Evolutionary conservation across 2,797 vertebrate species (phyloP).

Genomic region (Fringilla coelebs): DNA sequence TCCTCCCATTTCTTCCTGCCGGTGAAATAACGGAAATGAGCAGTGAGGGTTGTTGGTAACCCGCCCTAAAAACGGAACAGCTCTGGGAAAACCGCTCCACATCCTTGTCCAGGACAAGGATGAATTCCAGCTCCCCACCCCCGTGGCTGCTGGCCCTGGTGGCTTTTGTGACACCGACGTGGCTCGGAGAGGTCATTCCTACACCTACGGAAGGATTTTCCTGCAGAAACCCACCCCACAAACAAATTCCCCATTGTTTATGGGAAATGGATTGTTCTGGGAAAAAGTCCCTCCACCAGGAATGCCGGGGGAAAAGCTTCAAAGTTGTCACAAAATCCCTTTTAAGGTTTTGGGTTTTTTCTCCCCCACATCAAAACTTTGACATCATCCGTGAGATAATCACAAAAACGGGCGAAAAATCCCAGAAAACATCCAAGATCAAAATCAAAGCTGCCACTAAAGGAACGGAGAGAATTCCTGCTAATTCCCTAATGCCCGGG

Average conservation of each 20-base stretch:
- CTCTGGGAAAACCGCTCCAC: background rate
- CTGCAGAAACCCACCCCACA: background rate
- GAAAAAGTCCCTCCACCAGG: background rate
- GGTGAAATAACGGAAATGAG: background rate
- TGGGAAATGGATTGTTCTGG: background rate
- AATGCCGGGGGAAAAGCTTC: background rate
- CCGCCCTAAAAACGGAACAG: background rate
- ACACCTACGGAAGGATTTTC: background rate
- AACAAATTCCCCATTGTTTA: background rate
- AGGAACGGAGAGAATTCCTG: background rate
- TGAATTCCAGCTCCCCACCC: background rate
- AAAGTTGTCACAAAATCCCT: background rate
- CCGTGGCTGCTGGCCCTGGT: too few species aligned
- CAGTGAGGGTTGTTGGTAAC: background rate
- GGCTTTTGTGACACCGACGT: background rate
- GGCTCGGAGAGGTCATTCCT: background rate
- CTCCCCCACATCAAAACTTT: background rate
- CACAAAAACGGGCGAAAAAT: background rate
- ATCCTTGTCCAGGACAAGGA: background rate
- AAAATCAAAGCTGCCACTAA: background rate
- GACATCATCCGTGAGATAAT: background rate
- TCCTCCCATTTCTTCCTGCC: background rate
- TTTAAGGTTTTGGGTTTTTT: background rate
- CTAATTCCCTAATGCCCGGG: rapidly evolving
- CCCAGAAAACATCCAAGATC: background rate